Evolutionary conservation across 2,797 vertebrate species (phyloP).

Genomic region (Sciurus carolinensis): DNA sequence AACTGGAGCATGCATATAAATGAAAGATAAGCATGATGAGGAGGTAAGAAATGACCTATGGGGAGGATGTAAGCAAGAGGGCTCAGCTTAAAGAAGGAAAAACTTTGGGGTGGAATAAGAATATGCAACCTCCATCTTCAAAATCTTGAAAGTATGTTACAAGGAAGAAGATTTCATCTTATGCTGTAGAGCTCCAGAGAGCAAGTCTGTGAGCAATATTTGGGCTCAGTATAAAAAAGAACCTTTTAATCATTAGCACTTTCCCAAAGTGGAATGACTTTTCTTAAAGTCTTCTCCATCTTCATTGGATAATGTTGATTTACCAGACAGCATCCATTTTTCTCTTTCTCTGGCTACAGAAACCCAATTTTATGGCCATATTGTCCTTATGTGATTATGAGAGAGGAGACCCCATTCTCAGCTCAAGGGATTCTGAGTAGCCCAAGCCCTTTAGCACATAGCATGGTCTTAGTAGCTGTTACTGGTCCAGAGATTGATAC

Average conservation of each 20-base stretch:
- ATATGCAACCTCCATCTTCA: background rate
- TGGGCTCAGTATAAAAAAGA: background rate
- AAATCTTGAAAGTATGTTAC: slow-evolving; percentile 6
- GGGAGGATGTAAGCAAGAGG: background rate
- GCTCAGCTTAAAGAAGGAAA: slow-evolving; percentile 33
- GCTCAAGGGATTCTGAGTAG: background rate
- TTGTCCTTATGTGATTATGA: slow-evolving; percentile 12
- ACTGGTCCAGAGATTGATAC: background rate
- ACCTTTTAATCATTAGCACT: slow-evolving; percentile 47
- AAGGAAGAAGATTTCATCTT: slow-evolving; percentile 46
- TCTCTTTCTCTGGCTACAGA: background rate
- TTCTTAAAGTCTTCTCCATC: slow-evolving; percentile 33
- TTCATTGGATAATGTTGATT: slow-evolving; percentile 8
- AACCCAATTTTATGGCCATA: slow-evolving; percentile 24
- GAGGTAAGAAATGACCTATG: background rate
- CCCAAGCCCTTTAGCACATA: slow-evolving; percentile 12
- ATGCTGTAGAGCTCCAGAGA: background rate
- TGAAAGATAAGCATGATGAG: slow-evolving; percentile 21
- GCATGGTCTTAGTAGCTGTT: slow-evolving; percentile 32
- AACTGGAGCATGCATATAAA: background rate
- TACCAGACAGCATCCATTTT: background rate
- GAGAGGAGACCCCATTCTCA: background rate
- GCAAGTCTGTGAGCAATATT: slow-evolving; percentile 1
- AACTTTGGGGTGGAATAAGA: slow-evolving; percentile 2
- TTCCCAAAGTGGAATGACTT: background rate